These are phyloP conservation scores for Arenaria interpres DNA, from an alignment of 2,113 vertebrate genomes.

Conservation along the genomic window DNA sequence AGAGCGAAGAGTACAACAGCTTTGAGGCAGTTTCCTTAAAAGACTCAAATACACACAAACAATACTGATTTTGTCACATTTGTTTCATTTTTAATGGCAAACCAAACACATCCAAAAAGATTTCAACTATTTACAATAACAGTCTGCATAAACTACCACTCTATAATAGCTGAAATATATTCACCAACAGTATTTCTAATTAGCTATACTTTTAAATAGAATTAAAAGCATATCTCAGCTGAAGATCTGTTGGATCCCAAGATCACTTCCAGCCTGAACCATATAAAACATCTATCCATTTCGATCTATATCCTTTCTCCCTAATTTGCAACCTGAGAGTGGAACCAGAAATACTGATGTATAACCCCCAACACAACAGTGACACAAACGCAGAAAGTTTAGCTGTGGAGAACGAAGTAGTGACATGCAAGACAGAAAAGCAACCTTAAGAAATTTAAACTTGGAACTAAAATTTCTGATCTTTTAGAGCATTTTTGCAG, in stretches of 20 bases:
- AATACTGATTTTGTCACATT: neutral
- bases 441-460: neutral
- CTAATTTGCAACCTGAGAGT: neutral
- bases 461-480: neutral
- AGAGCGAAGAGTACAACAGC: neutral
- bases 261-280: neutral
- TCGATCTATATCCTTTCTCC: neutral
- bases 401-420: neutral
- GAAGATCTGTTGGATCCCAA: neutral
- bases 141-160: neutral
- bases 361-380: neutral
- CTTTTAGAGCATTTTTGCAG: neutral
- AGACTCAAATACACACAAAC: neutral
- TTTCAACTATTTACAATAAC: neutral
- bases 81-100: neutral
- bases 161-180: neutral
- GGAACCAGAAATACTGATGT: neutral
- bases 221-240: neutral
- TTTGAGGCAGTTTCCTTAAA: neutral
- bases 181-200: neutral
- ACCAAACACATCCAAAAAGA: neutral
- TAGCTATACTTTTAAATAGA: neutral
- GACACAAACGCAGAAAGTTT: neutral
- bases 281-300: neutral
- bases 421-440: neutral